These are phyloP conservation scores for Gryon sp. DNA, from an alignment of 1,140 invertebrate species.

Conservation along the genomic window DNA sequence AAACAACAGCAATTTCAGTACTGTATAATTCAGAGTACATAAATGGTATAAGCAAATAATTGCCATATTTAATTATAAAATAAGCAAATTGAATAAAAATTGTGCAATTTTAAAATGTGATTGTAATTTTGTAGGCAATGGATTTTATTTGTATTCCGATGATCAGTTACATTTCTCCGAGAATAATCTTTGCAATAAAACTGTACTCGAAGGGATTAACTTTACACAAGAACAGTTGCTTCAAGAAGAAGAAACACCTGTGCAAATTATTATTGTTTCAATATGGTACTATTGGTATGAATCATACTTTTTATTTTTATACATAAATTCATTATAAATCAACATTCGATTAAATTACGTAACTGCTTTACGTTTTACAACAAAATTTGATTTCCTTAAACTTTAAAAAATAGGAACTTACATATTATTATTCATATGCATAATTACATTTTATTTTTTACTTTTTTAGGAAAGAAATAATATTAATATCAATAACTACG, in stretches of 20 bases:
- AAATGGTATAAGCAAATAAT: constrained; percentile 80
- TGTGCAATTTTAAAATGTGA: too few species aligned
- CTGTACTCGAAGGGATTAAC: constrained; percentile 25
- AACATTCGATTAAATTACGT: too few species aligned
- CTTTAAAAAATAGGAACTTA: too few species aligned
- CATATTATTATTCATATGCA: too few species aligned
- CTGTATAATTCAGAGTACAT: constrained; percentile 86
- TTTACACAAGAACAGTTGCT: constrained; percentile 20
- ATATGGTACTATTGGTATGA: constrained; percentile 90
- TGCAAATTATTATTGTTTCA: constrained; percentile 83
- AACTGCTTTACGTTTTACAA: too few species aligned
- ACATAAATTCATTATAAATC: too few species aligned
- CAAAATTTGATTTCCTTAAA: too few species aligned
- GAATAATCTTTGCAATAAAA: constrained; percentile 67
- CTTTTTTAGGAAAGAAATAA: constrained; percentile 85
- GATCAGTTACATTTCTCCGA: constrained; percentile 70
- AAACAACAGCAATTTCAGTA: constrained; percentile 83
- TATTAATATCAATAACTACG: constrained; percentile 84
- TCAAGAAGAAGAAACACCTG: constrained; percentile 77
- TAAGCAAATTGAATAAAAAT: too few species aligned
- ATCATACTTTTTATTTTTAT: constrained; percentile 3
- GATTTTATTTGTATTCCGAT: constrained; percentile 83
- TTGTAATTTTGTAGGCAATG: constrained; percentile 78
- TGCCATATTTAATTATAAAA: too few species aligned
- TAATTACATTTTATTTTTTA: constrained; percentile 45